A percentile compares a stretch with the other conserved stretches of the same genome.
These are phyloP conservation scores for Pammene fasciana DNA, from an alignment of 2,888 invertebrate species.

Conservation along the genomic window DNA sequence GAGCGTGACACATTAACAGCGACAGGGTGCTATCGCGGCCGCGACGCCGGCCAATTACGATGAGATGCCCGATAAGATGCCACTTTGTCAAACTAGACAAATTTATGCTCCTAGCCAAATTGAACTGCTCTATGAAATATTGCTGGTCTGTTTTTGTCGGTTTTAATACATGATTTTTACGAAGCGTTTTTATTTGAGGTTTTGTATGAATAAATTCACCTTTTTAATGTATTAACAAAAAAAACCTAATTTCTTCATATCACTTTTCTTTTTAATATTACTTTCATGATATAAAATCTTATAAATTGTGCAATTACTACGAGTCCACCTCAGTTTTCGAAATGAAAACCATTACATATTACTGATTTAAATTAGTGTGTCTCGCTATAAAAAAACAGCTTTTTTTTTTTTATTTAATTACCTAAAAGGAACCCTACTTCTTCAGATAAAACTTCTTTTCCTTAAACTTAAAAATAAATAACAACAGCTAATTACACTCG, in stretches of 20 bases:
- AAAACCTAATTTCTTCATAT: too few species aligned
- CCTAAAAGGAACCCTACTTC: not conserved
- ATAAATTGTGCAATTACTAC: too few species aligned
- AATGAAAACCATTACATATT: too few species aligned
- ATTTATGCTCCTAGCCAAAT: constrained; percentile 41
- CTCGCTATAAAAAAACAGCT: too few species aligned
- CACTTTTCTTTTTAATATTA: too few species aligned
- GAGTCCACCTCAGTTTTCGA: too few species aligned
- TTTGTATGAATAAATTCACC: not conserved
- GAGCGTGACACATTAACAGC: constrained; percentile 31
- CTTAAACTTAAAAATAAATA: not conserved
- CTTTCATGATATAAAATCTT: too few species aligned
- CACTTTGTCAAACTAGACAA: constrained; percentile 43
- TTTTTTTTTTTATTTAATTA: too few species aligned
- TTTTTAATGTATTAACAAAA: too few species aligned
- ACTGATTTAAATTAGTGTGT: too few species aligned
- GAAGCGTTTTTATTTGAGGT: not conserved
- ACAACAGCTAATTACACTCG: constrained; percentile 46
- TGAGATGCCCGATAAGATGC: constrained; percentile 40
- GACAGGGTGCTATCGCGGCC: constrained; percentile 30
- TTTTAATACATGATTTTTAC: not conserved
- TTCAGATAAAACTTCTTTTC: not conserved
- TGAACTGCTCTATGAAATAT: constrained; percentile 37
- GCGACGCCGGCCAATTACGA: constrained; percentile 40
- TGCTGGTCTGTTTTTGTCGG: constrained; percentile 18